Evolutionary conservation across 2,888 invertebrate genomes (phyloP).

Genomic region (Muscina levida): DNA sequence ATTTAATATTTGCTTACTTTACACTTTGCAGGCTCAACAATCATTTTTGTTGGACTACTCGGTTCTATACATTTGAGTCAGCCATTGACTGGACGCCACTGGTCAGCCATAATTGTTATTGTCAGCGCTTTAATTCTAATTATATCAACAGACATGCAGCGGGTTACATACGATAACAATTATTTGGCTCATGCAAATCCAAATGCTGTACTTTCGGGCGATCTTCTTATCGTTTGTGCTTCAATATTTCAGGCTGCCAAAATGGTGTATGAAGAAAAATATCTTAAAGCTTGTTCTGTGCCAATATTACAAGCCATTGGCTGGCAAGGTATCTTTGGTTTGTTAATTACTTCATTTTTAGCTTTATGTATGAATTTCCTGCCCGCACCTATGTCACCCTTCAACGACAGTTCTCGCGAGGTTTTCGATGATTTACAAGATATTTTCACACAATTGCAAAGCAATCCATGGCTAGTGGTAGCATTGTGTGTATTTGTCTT

Average conservation of each 20-base stretch:
- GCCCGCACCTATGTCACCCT: slow-evolving; percentile 85
- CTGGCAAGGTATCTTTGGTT: slow-evolving; percentile 93
- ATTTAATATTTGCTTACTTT: slow-evolving; percentile 13
- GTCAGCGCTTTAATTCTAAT: slow-evolving; percentile 87
- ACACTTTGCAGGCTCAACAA: slow-evolving; percentile 85
- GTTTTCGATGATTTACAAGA: slow-evolving; percentile 92
- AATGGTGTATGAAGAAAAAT: slow-evolving; percentile 97
- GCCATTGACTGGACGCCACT: slow-evolving; percentile 84
- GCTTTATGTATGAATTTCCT: slow-evolving; percentile 91
- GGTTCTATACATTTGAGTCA: slow-evolving; percentile 90
- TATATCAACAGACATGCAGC: slow-evolving; percentile 84
- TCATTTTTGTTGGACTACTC: slow-evolving; percentile 93
- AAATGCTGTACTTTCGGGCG: slow-evolving; percentile 91
- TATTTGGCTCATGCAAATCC: slow-evolving; percentile 67
- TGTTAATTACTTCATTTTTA: slow-evolving; percentile 83
- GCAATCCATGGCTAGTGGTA: slow-evolving; percentile 82
- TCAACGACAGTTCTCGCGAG: slow-evolving; percentile 86
- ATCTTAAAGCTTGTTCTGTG: slow-evolving; percentile 90
- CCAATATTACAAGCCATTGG: slow-evolving; percentile 95
- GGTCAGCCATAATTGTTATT: slow-evolving; percentile 88
- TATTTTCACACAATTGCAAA: slow-evolving; percentile 90
- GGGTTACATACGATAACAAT: slow-evolving; percentile 73
- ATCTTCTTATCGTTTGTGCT: slow-evolving; percentile 87
- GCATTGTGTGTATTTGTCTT: slow-evolving; percentile 86
- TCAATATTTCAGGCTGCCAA: slow-evolving; percentile 92